Base-by-base conservation (phyloP, 2,797 vertebrate species). In the Malacoraja senta region DNA sequence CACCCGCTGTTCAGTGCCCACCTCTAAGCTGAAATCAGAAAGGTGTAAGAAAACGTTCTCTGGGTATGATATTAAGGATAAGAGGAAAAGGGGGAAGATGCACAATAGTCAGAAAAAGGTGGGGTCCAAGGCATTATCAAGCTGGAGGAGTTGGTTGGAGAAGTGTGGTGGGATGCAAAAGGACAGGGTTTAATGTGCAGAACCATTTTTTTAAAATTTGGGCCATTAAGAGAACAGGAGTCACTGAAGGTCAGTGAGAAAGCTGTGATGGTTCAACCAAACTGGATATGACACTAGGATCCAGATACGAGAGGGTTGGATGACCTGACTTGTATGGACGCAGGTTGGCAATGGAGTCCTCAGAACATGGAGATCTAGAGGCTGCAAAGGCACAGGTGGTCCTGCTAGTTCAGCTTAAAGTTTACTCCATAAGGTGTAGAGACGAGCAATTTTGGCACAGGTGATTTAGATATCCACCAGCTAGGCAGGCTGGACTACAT, bases 131-230 rank as follows among this genome's bases (percentile, higher is more conserved):
- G 80, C 2, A 17, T 35, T 68, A 19, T 32, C 12, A 19, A 17
- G 61, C n/a, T 65, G 3, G 12, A 35, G 17, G 17, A 90, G 13
- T 10, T 90, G 8, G 17, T 10, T 7, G 6, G 35, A n/a, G 12
- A 68, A 35, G 63, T 0, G 3, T n/a, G 61, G n/a, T 1, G n/a
- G 12, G 12, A 1, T 6, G 32, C 0, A 9, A 32, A 65, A 0
- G 7, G 1, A 65, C 32, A 53, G 17, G 68, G 68, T 63, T 35
- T 24, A 35, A 68, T n/a, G 26, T 13, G 17, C 10, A 35, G 86
- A 13, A 65, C 12, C 0, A 7, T 15, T 32, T 65, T 32, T 53
- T 68, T 90, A 0, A 9, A 90, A 65, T 90, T 65, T 15, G 63
- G 68, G 61, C n/a, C 63, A 68, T 21, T 35, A 6, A 35, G 1